Evolutionary conservation across 2,113 vertebrate species (phyloP).

Genomic region (Tachycineta bicolor): DNA sequence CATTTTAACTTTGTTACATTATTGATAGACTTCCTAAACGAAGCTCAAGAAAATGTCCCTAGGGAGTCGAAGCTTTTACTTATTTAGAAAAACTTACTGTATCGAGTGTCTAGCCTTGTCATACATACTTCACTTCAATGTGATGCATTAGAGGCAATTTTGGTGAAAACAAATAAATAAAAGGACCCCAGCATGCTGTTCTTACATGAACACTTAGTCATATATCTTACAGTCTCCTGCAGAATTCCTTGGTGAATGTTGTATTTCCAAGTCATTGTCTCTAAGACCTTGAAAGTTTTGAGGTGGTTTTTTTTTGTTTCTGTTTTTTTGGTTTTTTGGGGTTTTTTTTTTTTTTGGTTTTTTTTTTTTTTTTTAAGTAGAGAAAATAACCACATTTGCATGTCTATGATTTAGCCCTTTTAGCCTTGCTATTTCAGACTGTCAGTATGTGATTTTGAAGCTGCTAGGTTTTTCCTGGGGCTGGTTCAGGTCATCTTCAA

Average conservation of each 20-base stretch:
- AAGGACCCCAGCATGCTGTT: not conserved
- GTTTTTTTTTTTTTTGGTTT: not conserved
- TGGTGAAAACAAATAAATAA: not conserved
- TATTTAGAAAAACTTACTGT: not conserved
- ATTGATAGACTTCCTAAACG: not conserved
- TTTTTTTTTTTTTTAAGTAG: not conserved
- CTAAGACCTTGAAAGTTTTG: not conserved
- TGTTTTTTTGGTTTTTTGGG: too few species aligned
- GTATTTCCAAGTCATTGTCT: not conserved
- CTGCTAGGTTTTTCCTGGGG: not conserved
- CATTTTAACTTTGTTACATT: not conserved
- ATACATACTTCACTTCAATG: not conserved
- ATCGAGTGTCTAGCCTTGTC: not conserved
- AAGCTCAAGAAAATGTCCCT: not conserved
- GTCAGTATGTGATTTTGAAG: conserved; percentile 2
- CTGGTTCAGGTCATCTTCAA: conserved; percentile 46
- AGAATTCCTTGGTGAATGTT: not conserved
- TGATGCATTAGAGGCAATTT: not conserved
- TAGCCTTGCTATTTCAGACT: not conserved
- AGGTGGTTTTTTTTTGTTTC: rapidly evolving
- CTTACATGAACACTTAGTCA: not conserved
- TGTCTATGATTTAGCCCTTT: not conserved
- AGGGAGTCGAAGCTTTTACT: not conserved
- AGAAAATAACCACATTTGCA: not conserved
- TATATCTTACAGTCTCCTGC: not conserved